phyloP scores from a whole-genome alignment of 1,140 invertebrate genomes.

The Gryllus bimaculatus region DNA sequence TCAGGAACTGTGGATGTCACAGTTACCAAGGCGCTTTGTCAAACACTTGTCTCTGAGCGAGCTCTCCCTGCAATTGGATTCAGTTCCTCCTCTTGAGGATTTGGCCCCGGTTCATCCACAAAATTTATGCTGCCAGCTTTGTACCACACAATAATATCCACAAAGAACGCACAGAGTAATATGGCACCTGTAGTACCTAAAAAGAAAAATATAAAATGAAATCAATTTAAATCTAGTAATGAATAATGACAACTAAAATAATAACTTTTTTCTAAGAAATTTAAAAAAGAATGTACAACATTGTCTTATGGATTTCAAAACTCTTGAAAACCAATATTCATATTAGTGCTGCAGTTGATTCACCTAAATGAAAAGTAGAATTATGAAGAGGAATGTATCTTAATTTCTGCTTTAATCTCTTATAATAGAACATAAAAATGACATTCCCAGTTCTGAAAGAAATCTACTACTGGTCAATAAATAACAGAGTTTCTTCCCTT shows the following conservation, averaged over 20 bases:
- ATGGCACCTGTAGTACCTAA: constrained; percentile 69
- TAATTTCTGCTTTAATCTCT: no score
- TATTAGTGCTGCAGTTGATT: no score
- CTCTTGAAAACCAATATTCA: no score
- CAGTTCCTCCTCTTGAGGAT: constrained; percentile 28
- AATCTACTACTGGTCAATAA: no score
- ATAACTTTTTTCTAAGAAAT: background rate
- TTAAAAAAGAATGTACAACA: no score
- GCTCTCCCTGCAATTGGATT: constrained; percentile 12
- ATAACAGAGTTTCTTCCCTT: no score
- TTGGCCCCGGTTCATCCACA: constrained; percentile 43
- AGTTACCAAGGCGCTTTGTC: constrained; percentile 14
- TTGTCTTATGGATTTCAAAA: no score
- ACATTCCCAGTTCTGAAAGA: no score
- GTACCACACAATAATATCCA: constrained; percentile 73
- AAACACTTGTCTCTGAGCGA: constrained; percentile 19
- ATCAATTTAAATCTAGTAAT: background rate
- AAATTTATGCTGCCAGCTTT: constrained; percentile 68
- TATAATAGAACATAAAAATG: no score
- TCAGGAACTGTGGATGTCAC: constrained; percentile 2
- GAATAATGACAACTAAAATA: background rate
- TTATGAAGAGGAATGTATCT: no score
- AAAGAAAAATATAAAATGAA: constrained; percentile 19
- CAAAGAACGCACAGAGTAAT: constrained; percentile 70
- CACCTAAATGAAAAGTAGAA: no score